Evolutionary conservation across 2,888 invertebrate genomes (phyloP).

Genomic region (Atrina japonica): DNA sequence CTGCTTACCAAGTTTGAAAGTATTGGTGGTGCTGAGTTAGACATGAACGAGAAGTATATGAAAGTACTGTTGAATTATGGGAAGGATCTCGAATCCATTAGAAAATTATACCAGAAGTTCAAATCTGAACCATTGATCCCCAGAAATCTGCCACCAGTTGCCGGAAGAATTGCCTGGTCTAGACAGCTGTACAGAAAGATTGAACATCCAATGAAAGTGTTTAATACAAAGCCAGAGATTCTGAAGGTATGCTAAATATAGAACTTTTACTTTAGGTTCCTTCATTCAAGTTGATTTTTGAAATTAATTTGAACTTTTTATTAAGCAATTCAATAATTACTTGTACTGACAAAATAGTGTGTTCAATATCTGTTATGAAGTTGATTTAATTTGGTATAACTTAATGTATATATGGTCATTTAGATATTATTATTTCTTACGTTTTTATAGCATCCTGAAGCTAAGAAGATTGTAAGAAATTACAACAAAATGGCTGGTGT

Average conservation of each 20-base stretch:
- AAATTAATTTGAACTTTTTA: too few species aligned
- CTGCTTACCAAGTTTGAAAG: conserved; percentile 79
- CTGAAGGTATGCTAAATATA: conserved; percentile 73
- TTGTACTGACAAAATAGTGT: too few species aligned
- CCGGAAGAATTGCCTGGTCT: conserved; percentile 90
- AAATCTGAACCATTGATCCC: conserved; percentile 94
- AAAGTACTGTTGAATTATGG: conserved; percentile 83
- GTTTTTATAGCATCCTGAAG: conserved; percentile 72
- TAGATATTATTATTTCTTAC: neutral
- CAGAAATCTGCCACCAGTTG: conserved; percentile 94
- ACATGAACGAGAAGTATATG: conserved; percentile 80
- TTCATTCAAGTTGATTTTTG: too few species aligned
- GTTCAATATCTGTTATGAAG: too few species aligned
- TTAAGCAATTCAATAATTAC: too few species aligned
- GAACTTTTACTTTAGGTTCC: too few species aligned
- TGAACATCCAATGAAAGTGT: conserved; percentile 88
- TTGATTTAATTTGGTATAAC: too few species aligned
- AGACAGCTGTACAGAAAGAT: conserved; percentile 90
- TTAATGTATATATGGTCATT: too few species aligned
- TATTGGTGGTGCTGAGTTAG: conserved; percentile 77
- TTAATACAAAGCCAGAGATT: conserved; percentile 79
- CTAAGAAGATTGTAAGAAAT: conserved; percentile 79
- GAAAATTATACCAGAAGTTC: conserved; percentile 90
- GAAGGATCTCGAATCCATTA: conserved; percentile 90
- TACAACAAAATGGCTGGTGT: conserved; percentile 81